These are phyloP conservation scores for Ips nitidus DNA, from an alignment of 1,140 invertebrate species.

Conservation along the genomic window DNA sequence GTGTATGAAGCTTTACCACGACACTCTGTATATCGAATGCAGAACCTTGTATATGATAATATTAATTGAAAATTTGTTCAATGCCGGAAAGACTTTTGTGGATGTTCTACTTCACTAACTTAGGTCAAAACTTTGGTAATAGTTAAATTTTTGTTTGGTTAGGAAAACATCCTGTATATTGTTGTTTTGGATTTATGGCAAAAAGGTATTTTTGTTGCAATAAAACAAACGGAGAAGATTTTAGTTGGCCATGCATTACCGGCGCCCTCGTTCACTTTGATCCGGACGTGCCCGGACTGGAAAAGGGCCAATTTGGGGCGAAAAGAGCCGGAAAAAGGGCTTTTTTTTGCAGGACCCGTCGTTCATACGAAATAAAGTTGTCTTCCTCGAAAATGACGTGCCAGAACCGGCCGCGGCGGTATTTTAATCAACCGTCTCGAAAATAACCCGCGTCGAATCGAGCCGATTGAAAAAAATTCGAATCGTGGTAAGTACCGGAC, in stretches of 20 bases:
- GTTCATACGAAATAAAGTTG: too few relatives aligned
- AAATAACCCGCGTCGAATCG: conserved; percentile 4
- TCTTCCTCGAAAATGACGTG: too few relatives aligned
- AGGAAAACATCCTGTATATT: too few relatives aligned
- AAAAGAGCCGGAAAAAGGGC: conserved; percentile 21
- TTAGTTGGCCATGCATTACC: conserved; percentile 24
- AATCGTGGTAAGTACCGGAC: neutral
- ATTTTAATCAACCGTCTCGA: conserved; percentile 1
- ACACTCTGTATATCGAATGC: too few relatives aligned
- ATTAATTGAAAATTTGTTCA: too few relatives aligned
- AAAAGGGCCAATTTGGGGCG: conserved; percentile 23
- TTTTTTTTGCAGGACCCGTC: neutral
- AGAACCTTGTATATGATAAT: too few relatives aligned
- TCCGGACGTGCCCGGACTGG: conserved; percentile 19
- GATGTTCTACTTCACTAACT: too few relatives aligned
- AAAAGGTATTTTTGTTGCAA: conserved; percentile 2
- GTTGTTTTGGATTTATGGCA: neutral
- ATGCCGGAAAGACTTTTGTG: too few relatives aligned
- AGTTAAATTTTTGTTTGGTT: too few relatives aligned
- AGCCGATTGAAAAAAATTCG: neutral
- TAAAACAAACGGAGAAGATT: conserved; percentile 34
- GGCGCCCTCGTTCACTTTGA: conserved; percentile 12
- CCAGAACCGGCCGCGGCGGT: neutral
- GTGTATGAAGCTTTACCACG: too few relatives aligned
- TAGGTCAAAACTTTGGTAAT: too few relatives aligned